Conservation (phyloP, 2,797 vertebrate genomes). For the Danio albolineatus region DNA sequence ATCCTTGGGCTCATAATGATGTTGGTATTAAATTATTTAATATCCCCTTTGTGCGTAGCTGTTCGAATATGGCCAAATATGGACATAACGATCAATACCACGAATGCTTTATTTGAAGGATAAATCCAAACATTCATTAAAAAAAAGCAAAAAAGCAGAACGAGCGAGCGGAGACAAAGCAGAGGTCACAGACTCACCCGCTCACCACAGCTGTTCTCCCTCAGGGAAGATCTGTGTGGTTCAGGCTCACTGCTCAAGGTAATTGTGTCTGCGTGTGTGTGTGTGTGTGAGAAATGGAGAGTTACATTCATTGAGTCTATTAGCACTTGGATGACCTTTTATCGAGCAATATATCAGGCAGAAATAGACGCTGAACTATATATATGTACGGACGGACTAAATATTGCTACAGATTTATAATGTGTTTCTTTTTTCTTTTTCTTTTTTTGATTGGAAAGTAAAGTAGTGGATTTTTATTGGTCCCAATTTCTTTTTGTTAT, state of each 20-base stretch:
- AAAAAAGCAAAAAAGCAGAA: slow-evolving; percentile 7
- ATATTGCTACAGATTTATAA: neutral
- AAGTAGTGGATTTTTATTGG: neutral
- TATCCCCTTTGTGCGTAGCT: slow-evolving; percentile 63
- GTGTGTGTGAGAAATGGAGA: slow-evolving; percentile 17
- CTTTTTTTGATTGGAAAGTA: neutral
- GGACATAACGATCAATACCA: slow-evolving; percentile 75
- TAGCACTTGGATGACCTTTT: slow-evolving; percentile 24
- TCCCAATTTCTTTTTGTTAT: neutral
- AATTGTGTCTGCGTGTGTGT: slow-evolving; percentile 50
- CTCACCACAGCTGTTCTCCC: slow-evolving; percentile 46
- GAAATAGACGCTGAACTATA: neutral
- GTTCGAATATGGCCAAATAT: slow-evolving; percentile 75
- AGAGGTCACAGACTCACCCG: slow-evolving; percentile 51
- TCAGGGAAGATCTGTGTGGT: slow-evolving; percentile 37
- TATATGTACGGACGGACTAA: neutral
- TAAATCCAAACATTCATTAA: slow-evolving; percentile 67
- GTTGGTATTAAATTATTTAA: neutral
- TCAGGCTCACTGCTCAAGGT: slow-evolving; percentile 30
- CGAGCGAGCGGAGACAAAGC: slow-evolving; percentile 46
- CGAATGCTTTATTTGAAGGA: slow-evolving; percentile 70
- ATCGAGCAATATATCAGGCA: slow-evolving; percentile 8
- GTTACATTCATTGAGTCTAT: slow-evolving; percentile 25
- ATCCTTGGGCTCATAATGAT: slow-evolving; percentile 20
- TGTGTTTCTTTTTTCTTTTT: neutral